A percentile compares a stretch with the other conserved stretches of the same genome.
Conservation (phyloP, 2,113 vertebrate species). For the Scophthalmus maximus region DNA sequence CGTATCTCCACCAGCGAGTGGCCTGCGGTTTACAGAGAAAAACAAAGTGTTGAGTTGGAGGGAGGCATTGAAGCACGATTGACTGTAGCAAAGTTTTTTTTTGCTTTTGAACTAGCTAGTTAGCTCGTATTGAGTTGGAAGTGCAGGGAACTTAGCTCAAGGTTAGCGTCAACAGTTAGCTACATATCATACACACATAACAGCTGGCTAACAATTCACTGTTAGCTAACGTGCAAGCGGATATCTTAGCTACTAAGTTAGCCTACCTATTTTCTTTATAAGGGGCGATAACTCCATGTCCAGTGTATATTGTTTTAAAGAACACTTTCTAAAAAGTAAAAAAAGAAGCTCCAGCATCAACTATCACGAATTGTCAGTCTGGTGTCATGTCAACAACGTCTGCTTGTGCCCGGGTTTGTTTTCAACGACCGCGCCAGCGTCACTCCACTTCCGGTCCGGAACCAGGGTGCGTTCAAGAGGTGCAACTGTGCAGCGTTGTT, state of each 20-base stretch:
- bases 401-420: slow-evolving; percentile 64
- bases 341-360: too few relatives aligned
- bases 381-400: slow-evolving; percentile 49
- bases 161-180: not conserved
- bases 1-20: slow-evolving; percentile 92
- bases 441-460: slow-evolving; percentile 72
- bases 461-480: slow-evolving; percentile 59
- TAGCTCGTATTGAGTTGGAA: not conserved
- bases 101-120: not conserved
- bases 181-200: not conserved
- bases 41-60: not conserved
- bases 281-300: slow-evolving; percentile 83
- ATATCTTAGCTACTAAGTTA: slow-evolving; percentile 14
- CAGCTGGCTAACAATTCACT: not conserved
- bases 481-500: slow-evolving; percentile 18
- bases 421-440: slow-evolving; percentile 83
- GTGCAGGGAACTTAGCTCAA: not conserved
- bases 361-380: not conserved
- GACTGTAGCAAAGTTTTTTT: not conserved
- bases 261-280: slow-evolving; percentile 87
- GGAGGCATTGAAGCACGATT: not conserved
- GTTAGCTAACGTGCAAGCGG: slow-evolving; percentile 20
- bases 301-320: not conserved
- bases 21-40: slow-evolving; percentile 76
- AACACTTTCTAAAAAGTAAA: too few relatives aligned